These are phyloP conservation scores for Sebastes fasciatus DNA, from an alignment of 2,113 vertebrate species.

Conservation along the genomic window DNA sequence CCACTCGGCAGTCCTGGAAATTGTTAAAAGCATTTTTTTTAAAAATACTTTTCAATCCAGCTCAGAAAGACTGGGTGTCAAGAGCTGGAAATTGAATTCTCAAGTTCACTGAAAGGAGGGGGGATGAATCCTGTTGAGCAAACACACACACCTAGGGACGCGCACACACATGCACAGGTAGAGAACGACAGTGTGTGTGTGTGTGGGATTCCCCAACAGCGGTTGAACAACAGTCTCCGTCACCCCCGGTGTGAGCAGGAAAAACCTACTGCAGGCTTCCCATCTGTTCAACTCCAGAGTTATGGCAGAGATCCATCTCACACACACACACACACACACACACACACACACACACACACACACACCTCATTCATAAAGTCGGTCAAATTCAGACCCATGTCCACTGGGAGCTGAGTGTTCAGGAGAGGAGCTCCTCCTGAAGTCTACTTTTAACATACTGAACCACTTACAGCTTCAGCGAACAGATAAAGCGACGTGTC, in stretches of 20 bases:
- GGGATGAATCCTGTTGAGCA: conserved; percentile 12
- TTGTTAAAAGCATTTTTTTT: conserved; percentile 1
- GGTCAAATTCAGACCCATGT: conserved; percentile 36
- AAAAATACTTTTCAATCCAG: conserved; percentile 12
- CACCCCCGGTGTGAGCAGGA: conserved; percentile 68
- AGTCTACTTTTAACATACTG: conserved; percentile 23
- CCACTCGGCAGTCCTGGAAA: not conserved
- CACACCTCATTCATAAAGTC: conserved; percentile 59
- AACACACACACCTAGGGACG: not conserved
- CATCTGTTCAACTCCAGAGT: conserved; percentile 70
- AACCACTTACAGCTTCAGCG: not conserved
- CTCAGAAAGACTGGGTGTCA: conserved; percentile 2
- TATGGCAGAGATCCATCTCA: conserved; percentile 64
- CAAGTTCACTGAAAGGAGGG: conserved; percentile 10
- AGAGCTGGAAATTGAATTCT: conserved; percentile 39
- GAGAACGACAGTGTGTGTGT: conserved; percentile 4
- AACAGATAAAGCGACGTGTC: too few relatives aligned
- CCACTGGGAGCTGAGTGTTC: conserved; percentile 37
- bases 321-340: conserved; percentile 35
- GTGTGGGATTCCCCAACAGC: conserved; percentile 61
- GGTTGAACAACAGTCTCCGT: conserved; percentile 59
- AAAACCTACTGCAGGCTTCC: conserved; percentile 66
- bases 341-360: conserved; percentile 23
- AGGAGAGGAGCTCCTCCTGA: conserved; percentile 19
- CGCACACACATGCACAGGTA: not conserved